Evolutionary conservation across 2,797 vertebrate species (phyloP), one percentile per base, ranked within the genome.

Genomic region (Cetoscarus ocellatus): DNA sequence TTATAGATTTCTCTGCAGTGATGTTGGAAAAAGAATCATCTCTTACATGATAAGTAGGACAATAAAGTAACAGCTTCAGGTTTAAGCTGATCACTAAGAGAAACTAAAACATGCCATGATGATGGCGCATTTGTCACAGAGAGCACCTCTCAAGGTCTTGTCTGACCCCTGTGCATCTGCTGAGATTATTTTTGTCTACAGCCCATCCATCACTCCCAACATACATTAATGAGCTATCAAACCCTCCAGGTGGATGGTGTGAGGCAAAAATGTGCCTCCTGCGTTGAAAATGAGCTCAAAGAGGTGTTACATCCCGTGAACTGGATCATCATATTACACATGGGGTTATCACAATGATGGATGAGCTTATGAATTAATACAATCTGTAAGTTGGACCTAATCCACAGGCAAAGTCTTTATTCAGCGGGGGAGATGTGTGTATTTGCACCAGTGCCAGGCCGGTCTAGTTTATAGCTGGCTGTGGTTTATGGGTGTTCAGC

Each of bases 401-500:
- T 84, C 75, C 66, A 67, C 70, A 49, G 38, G 40, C 52, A 12
- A 14, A 60, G 40, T 80, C 72, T 88, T 83, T 75, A 79, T 77
- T 86, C 52, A 27, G 43, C 59, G 52, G 57, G 56, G 43, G 65
- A 69, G 70, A 75, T 39, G 36, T 87, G 86, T 91, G 90, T 91
- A 88, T 90, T 84, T 84, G 72, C 74, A 72, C 76, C 61, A 39
- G 62, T 87, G 72, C 67, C 73, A 67, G 80, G 75, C 80, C 61
- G 75, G 55, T 62, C 35, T 81, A 69, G 62, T 91, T 90, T 91
- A 91, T 84, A 77, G 71, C 70, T 76, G 49, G 19, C 39, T 73
- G 57, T 85, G 52, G 73, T 92, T 91, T 90, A 90, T 88, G 74
- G 78, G 35, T 75, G 60, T 79, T 82, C 38, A 49, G 62, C 17